A percentile compares a stretch with the other conserved stretches of the same genome.
Evolutionary conservation across 2,888 invertebrate species (phyloP).

Genomic region (Apantesis nais): DNA sequence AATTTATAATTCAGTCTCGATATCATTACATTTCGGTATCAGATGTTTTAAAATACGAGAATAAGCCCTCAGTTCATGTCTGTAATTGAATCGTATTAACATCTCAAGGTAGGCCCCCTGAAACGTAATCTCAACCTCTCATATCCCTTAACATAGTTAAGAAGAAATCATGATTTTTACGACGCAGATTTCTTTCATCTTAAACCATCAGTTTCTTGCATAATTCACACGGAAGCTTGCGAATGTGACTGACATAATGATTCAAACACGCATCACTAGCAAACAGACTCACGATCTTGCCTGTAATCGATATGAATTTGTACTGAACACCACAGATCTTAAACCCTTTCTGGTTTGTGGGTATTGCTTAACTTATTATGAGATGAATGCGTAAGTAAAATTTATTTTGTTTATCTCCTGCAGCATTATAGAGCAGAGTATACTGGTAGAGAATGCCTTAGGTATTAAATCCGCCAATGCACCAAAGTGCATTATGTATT

Average conservation of each 20-base stretch:
- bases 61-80: no score
- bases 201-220: conserved; percentile 55
- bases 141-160: no score
- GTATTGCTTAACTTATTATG: conserved; percentile 15
- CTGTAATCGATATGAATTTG: conserved; percentile 24
- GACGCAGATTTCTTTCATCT: not conserved
- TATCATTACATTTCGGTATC: no score
- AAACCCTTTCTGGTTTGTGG: not conserved
- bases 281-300: conserved; percentile 31
- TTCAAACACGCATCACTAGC: conserved; percentile 42
- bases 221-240: conserved; percentile 70
- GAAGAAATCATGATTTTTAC: no score
- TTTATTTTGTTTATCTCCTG: not conserved
- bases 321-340: not conserved
- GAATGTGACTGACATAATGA: conserved; percentile 71
- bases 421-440: not conserved
- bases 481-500: no score
- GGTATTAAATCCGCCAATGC: no score
- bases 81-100: no score
- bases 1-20: no score
- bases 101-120: no score
- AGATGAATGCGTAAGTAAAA: not conserved
- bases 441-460: no score
- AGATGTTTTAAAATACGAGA: no score
- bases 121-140: no score